phyloP scores from a whole-genome alignment of 2,113 vertebrate genomes.

The Sula dactylatra region DNA sequence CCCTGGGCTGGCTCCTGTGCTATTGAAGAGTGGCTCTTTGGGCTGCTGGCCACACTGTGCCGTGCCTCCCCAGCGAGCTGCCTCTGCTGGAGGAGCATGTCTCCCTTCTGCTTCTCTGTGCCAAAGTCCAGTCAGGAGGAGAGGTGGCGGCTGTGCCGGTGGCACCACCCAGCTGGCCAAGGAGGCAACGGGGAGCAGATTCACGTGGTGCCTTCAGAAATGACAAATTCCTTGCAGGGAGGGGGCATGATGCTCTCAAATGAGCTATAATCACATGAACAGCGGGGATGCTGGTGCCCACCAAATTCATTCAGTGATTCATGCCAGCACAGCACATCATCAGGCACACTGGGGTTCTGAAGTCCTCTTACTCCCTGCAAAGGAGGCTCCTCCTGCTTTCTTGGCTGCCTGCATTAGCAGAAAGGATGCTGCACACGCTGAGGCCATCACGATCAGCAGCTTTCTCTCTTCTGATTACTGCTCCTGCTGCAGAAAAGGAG shows the following conservation, averaged over 20 bases:
- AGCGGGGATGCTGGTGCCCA: neutral
- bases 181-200: neutral
- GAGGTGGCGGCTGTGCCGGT: neutral
- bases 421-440: neutral
- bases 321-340: neutral
- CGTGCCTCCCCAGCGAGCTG: neutral
- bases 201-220: neutral
- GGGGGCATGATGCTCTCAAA: neutral
- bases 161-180: neutral
- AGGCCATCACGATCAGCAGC: neutral
- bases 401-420: neutral
- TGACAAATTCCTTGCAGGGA: neutral
- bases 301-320: neutral
- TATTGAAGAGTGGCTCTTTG: accelerated
- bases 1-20: neutral
- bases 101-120: neutral
- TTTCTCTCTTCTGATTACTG: neutral
- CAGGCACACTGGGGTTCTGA: neutral
- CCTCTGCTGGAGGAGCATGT: neutral
- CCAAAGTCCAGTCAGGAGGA: neutral
- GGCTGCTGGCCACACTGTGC: neutral
- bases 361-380: neutral
- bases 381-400: neutral
- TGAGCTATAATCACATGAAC: neutral
- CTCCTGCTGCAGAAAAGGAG: neutral